Evolutionary conservation across 2,113 vertebrate species (phyloP).

Genomic region (Melanostigma gelatinosum): DNA sequence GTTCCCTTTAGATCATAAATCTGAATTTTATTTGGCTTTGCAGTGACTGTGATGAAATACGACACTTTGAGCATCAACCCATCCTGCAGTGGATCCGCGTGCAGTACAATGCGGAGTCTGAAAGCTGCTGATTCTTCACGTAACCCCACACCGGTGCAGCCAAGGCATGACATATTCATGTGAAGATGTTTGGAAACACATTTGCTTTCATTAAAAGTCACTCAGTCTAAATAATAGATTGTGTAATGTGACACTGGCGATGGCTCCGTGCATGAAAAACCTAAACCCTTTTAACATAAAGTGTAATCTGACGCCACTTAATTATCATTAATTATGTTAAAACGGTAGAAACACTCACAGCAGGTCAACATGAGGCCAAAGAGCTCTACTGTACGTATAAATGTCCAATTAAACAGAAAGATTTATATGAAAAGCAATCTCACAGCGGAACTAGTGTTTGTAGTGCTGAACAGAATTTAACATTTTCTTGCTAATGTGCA

Average conservation of each 20-base stretch:
- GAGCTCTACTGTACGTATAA: background rate
- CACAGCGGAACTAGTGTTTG: background rate
- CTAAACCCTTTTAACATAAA: background rate
- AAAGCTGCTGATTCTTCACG: slow-evolving; percentile 26
- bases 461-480: background rate
- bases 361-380: background rate
- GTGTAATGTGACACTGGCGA: slow-evolving; percentile 24
- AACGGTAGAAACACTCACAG: background rate
- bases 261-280: background rate
- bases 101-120: background rate
- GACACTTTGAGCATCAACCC: slow-evolving; percentile 3
- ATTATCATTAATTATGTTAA: background rate
- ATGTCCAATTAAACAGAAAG: background rate
- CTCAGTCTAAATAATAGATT: slow-evolving; percentile 62
- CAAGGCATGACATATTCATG: slow-evolving; percentile 61
- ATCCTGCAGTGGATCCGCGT: slow-evolving; percentile 10
- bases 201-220: slow-evolving; percentile 63
- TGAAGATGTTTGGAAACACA: slow-evolving; percentile 45
- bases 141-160: slow-evolving; percentile 33
- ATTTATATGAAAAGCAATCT: background rate
- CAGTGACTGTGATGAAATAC: slow-evolving; percentile 21
- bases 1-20: slow-evolving; percentile 11
- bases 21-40: slow-evolving; percentile 14
- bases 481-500: background rate
- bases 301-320: slow-evolving; percentile 3